phyloP scores from a whole-genome alignment of 1,140 invertebrate species.

The Plectrocnemia conspersa region DNA sequence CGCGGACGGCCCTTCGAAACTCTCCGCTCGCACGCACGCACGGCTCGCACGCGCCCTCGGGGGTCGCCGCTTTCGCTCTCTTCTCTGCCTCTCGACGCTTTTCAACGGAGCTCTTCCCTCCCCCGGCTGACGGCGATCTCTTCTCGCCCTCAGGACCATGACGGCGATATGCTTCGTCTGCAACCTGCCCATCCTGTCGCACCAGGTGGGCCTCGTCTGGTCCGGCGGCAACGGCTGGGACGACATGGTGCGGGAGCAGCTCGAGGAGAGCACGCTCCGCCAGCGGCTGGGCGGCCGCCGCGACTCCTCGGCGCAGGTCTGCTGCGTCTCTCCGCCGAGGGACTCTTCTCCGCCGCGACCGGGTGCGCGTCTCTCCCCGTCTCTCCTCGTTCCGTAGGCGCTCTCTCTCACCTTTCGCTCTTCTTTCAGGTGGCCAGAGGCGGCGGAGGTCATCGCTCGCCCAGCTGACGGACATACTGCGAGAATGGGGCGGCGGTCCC shows the following conservation, averaged over 20 bases:
- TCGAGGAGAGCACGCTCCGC: conserved; percentile 77
- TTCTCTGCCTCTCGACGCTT: too few species aligned
- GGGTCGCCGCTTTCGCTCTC: too few species aligned
- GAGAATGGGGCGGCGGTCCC: conserved; percentile 76
- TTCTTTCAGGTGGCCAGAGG: conserved; percentile 51
- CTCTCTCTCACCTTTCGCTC: not conserved
- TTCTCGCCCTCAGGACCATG: conserved; percentile 91
- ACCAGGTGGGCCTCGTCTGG: conserved; percentile 90
- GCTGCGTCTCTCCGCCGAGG: conserved; percentile 75
- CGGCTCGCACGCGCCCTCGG: too few species aligned
- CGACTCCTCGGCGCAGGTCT: conserved; percentile 84
- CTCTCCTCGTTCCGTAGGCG: not conserved
- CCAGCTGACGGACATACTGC: conserved; percentile 79
- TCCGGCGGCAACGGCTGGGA: conserved; percentile 90
- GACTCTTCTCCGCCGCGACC: conserved; percentile 46
- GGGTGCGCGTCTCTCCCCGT: conserved; percentile 37
- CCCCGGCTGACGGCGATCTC: too few species aligned
- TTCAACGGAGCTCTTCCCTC: too few species aligned
- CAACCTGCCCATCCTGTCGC: conserved; percentile 88
- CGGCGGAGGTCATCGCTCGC: conserved; percentile 77
- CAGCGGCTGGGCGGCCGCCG: conserved; percentile 74
- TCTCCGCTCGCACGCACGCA: too few species aligned
- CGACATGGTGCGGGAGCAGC: conserved; percentile 77
- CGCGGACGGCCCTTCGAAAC: too few species aligned
- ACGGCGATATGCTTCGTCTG: conserved; percentile 92